phyloP scores from a whole-genome alignment of 2,797 vertebrate genomes.

The Pelobates cultripes region DNA sequence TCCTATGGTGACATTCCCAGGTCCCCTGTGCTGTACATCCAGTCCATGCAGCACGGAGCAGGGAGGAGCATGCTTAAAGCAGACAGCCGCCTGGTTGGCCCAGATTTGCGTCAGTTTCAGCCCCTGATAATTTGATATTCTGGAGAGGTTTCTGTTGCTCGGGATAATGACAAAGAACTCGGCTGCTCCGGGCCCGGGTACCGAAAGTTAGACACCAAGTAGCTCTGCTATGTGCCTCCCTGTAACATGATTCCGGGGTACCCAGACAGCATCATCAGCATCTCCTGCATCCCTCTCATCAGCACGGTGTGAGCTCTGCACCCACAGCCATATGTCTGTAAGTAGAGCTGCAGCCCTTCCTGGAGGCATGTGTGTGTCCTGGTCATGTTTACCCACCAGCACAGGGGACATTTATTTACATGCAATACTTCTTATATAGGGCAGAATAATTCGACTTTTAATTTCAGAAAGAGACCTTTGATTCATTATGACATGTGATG shows the following conservation, averaged over 20 bases:
- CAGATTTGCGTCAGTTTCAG: constrained; percentile 79
- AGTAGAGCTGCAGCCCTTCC: constrained; percentile 29
- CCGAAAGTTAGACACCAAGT: constrained; percentile 1
- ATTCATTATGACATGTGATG: too few relatives aligned
- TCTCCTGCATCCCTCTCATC: too few relatives aligned
- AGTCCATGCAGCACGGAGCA: not conserved
- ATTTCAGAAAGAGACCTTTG: too few relatives aligned
- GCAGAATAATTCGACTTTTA: too few relatives aligned
- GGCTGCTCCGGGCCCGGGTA: constrained; percentile 10
- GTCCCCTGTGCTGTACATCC: too few relatives aligned
- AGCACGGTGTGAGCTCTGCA: constrained; percentile 27
- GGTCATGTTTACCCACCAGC: too few relatives aligned
- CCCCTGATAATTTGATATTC: constrained; percentile 67
- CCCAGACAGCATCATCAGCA: constrained; percentile 7
- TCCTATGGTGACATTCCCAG: too few relatives aligned
- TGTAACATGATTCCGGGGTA: constrained; percentile 29
- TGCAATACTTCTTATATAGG: too few relatives aligned
- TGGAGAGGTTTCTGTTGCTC: constrained; percentile 25
- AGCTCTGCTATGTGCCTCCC: not conserved
- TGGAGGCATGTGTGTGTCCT: not conserved
- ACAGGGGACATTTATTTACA: too few relatives aligned
- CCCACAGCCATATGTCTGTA: constrained; percentile 54
- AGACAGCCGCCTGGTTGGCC: constrained; percentile 71
- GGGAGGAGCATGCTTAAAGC: constrained; percentile 74
- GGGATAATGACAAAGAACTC: constrained; percentile 42